Percentiles rank a stretch among this genome's conserved stretches.
phyloP scores from a whole-genome alignment of 2,797 vertebrate species.

The Phalanger gymnotis region DNA sequence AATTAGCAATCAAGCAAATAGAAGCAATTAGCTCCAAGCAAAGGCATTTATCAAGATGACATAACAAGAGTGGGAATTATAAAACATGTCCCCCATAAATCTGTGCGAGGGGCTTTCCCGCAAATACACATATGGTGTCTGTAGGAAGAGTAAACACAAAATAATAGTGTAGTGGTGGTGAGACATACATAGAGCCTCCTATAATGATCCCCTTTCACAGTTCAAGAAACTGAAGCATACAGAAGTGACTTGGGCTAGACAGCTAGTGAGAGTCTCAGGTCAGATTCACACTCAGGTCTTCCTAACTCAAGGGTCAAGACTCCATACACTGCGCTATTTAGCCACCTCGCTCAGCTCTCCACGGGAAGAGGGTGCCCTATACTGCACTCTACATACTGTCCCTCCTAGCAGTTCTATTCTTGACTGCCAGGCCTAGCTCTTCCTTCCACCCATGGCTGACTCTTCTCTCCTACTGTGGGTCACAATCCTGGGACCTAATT shows the following conservation, averaged over 20 bases:
- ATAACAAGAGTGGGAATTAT: neutral
- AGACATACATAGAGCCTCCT: neutral
- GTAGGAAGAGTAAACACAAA: neutral
- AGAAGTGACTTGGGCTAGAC: neutral
- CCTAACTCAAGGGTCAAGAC: neutral
- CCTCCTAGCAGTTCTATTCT: neutral
- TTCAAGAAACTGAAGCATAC: neutral
- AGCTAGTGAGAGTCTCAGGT: neutral
- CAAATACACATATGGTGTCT: neutral
- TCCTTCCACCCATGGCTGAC: neutral
- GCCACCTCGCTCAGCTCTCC: neutral
- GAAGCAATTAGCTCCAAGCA: neutral
- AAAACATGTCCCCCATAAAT: neutral
- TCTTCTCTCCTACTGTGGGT: neutral
- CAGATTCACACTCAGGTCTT: neutral
- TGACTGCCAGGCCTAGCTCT: neutral
- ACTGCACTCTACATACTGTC: too few relatives aligned
- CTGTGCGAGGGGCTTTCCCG: neutral
- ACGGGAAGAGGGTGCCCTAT: too few relatives aligned
- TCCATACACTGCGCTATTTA: neutral
- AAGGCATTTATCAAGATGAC: neutral
- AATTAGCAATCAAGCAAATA: neutral
- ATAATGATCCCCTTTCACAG: neutral
- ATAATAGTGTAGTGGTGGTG: neutral
- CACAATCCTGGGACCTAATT: neutral